Base-by-base conservation (phyloP, 1,140 invertebrate species). In the Zophobas atratus region DNA sequence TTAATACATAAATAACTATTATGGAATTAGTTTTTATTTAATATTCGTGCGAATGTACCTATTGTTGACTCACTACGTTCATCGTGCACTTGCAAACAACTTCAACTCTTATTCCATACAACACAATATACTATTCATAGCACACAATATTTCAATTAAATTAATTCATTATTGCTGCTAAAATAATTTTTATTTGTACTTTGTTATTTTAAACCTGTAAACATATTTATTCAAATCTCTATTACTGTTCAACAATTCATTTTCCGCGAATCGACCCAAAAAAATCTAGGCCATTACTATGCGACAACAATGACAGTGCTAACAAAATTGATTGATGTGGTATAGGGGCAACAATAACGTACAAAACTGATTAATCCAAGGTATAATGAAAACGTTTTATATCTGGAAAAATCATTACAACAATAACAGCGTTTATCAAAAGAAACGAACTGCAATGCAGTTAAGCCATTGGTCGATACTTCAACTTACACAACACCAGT, bases 391-490 rank as follows among this genome's bases (percentile, higher is more conserved):
- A 46, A 67, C 43, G 39, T 67, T 57, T 57, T 33, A 46, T 38
- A 43, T 32, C 38, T 63, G 38, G 38, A 43, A 32, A 67, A 43
- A 20, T 38, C 39, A 67, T 46, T 67, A 43, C 60, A 1, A 43
- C 39, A 67, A 43, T 32, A 20, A 20, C 20, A 67, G 20, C 57
- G 2, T 63, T 63, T 0, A 0, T 33, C 38, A 39, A 39, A 36
- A 39, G 57, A 67, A 67, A 67, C 39, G 39, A 46, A 67, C 60
- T 67, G 60, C 60, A 67, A 33, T 67, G 60, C 60, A 67, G 60
- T 39, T 43, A 55, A 2, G 55, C 35, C 43, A 32, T 67, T 67
- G 39, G 60, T 67, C 60, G 60, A 67, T 67, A 46, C 38, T 67
- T 63, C 57, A 63, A 36, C 32, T 35, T 56, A 6, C 33, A 46